A percentile compares a stretch with the other conserved stretches of the same genome.
Conservation (phyloP, 2,113 vertebrate species). For the Echinops telfairi region DNA sequence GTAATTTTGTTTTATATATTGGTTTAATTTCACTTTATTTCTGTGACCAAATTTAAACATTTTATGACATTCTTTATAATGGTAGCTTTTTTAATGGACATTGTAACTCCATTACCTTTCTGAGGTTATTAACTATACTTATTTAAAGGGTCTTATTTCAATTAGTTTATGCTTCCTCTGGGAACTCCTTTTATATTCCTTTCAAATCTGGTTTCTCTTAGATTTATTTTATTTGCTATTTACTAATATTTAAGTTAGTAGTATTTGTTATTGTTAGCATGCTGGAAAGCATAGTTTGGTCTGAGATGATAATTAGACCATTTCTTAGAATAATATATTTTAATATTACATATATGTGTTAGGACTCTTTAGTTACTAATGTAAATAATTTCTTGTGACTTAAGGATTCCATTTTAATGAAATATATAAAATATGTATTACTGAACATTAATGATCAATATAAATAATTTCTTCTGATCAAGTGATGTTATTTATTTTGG, state of each 20-base stretch:
- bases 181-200: not conserved
- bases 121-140: not conserved
- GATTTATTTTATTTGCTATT: not conserved
- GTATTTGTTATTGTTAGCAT: conserved; percentile 1
- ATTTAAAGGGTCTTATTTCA: not conserved
- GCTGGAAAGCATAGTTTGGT: not conserved
- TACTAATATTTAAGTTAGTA: not conserved
- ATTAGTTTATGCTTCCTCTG: not conserved
- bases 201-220: not conserved
- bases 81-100: not conserved
- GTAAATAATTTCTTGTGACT: no score
- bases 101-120: not conserved
- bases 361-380: no score
- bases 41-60: not conserved
- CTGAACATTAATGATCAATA: no score
- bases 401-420: no score
- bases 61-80: not conserved
- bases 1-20: not conserved
- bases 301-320: not conserved
- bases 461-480: no score
- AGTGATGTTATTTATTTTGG: no score
- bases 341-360: no score
- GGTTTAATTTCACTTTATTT: not conserved
- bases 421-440: no score
- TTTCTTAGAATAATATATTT: not conserved